These are phyloP conservation scores for Myrmecophaga tridactyla DNA, from an alignment of 2,113 vertebrate species.

Conservation along the genomic window DNA sequence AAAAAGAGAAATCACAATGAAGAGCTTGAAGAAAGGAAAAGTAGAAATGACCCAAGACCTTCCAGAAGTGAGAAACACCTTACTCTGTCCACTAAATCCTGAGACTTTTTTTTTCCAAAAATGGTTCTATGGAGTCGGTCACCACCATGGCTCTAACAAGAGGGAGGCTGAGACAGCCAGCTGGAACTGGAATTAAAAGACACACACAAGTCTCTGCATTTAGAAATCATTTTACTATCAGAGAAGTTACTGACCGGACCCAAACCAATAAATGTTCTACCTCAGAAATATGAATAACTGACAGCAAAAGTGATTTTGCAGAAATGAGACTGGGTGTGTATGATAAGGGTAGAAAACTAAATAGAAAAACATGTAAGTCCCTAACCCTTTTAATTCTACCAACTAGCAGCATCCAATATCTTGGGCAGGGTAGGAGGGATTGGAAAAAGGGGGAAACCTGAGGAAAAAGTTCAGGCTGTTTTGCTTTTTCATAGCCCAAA, in stretches of 20 bases:
- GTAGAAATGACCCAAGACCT: neutral
- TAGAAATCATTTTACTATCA: slow-evolving; percentile 30
- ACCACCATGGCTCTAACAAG: neutral
- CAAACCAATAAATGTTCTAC: slow-evolving; percentile 23
- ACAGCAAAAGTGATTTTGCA: slow-evolving; percentile 27
- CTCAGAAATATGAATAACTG: slow-evolving; percentile 56
- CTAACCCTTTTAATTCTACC: slow-evolving; percentile 30
- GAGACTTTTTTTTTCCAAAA: neutral
- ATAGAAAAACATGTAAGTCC: neutral
- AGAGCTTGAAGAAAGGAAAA: slow-evolving; percentile 7
- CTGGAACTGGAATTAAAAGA: slow-evolving; percentile 46
- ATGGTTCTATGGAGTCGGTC: neutral
- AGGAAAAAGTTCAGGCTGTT: neutral
- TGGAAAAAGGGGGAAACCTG: neutral
- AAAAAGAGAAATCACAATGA: neutral
- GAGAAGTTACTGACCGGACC: slow-evolving; percentile 21
- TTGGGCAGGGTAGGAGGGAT: neutral
- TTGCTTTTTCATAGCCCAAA: neutral
- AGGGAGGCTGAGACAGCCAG: neutral
- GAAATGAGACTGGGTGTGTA: slow-evolving; percentile 25
- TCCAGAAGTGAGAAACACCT: neutral
- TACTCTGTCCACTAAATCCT: neutral
- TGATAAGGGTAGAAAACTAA: slow-evolving; percentile 28
- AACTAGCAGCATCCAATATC: neutral
- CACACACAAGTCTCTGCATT: neutral